These are phyloP conservation scores for Suricata suricatta DNA, from an alignment of 2,113 vertebrate genomes.

Conservation along the genomic window DNA sequence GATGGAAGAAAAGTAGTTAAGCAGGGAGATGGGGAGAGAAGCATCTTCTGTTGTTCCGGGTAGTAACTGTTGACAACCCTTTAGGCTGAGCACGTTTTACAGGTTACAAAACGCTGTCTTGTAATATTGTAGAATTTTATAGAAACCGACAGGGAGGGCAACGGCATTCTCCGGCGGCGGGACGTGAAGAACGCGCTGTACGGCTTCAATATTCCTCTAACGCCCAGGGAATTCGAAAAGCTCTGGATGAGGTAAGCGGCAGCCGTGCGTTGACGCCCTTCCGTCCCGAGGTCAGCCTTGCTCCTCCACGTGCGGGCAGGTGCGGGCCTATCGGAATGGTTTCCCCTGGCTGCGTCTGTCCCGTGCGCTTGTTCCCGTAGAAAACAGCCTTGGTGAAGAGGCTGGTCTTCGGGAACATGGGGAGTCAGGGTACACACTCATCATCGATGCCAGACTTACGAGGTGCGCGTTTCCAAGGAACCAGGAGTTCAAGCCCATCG, in stretches of 20 bases:
- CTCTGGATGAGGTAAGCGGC: conserved; percentile 85
- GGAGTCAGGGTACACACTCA: accelerated
- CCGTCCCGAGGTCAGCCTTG: neutral
- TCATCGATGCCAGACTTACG: accelerated
- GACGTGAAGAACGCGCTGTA: conserved; percentile 83
- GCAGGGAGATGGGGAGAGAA: neutral
- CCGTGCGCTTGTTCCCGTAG: accelerated
- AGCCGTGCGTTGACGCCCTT: neutral
- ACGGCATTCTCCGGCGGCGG: conserved; percentile 79
- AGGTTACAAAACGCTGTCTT: neutral
- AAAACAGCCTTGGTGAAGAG: neutral
- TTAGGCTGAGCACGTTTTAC: accelerated
- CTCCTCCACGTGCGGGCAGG: accelerated
- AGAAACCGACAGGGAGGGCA: conserved; percentile 80
- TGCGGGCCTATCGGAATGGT: too few relatives aligned
- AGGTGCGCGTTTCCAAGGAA: neutral
- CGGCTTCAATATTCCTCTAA: conserved; percentile 84
- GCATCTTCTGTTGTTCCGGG: neutral
- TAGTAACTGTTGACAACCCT: accelerated
- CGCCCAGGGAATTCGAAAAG: conserved; percentile 84
- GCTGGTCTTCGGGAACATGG: accelerated
- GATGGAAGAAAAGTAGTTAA: neutral
- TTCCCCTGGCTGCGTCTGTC: neutral
- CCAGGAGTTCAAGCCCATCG: accelerated
- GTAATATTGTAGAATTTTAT: conserved; percentile 80